Conservation (phyloP, 2,888 invertebrate genomes). For the Patella ulyssiponensis region DNA sequence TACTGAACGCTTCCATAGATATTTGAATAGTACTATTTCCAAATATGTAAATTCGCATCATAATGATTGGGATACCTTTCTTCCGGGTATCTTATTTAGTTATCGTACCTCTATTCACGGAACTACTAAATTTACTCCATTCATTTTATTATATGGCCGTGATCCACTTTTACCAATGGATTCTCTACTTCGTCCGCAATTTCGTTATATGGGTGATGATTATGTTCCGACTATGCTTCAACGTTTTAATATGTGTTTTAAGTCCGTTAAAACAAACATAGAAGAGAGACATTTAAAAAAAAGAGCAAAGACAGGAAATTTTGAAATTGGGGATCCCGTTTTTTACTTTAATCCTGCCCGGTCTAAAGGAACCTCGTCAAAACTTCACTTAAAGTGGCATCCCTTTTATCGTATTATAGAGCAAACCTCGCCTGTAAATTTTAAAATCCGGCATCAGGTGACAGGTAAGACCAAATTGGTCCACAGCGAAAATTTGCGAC, state of each 20-base stretch:
- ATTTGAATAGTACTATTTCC: background rate
- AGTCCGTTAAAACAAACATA: background rate
- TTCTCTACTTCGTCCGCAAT: background rate
- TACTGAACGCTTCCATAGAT: constrained; percentile 14
- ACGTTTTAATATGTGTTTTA: background rate
- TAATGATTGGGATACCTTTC: constrained; percentile 7
- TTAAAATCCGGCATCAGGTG: constrained; percentile 22
- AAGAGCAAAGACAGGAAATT: constrained; percentile 24
- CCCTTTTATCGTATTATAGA: constrained; percentile 38
- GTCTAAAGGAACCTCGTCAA: no score
- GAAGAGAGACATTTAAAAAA: background rate
- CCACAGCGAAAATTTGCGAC: constrained; percentile 22
- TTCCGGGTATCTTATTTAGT: constrained; percentile 8
- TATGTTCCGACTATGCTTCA: constrained; percentile 13
- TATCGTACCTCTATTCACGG: constrained; percentile 11
- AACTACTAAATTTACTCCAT: constrained; percentile 4
- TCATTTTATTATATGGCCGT: constrained; percentile 18
- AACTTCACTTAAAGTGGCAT: no score
- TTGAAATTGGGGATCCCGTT: constrained; percentile 39
- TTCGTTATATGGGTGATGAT: constrained; percentile 10
- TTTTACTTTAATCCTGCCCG: constrained; percentile 31
- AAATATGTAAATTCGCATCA: constrained; percentile 14
- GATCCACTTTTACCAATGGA: background rate
- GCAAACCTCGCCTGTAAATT: constrained; percentile 27
- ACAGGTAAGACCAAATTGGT: constrained; percentile 1